Base-by-base conservation (phyloP, 2,888 invertebrate genomes). In the Tenthredo distinguenda region DNA sequence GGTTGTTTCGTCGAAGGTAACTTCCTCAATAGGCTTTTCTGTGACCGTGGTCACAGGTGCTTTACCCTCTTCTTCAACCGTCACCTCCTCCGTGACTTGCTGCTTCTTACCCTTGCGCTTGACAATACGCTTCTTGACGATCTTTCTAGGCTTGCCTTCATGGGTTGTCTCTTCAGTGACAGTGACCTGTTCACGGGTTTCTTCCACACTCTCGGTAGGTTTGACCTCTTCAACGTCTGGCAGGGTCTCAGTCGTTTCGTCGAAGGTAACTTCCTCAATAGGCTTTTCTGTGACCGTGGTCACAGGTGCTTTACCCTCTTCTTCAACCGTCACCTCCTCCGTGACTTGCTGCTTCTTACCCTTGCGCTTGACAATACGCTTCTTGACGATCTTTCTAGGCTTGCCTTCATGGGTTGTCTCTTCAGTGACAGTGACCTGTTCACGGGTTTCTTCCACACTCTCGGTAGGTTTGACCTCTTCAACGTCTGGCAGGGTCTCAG, bases 221-320 rank as follows among this genome's bases (percentile, higher is more conserved):
- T 84, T 21, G 10, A 55, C 65, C 1, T 72, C 1, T 50, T 37
- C 18, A 9, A 34, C 9, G 1, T 37, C 34, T 0, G 87, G 87
- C 1, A 86, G 43, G 0, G 84, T n/a, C 15, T 85, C 85, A n/a
- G 79, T 87, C 0, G 58, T 43, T 77, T 88, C 90, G 79, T 89
- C 88, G 40, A 47, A 26, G 1, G 83, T 43, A 21, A 87, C 87
- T 79, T 91, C 88, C 89, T 94, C 91, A 81, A 91, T 86, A 62
- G 91, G 91, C 65, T 86, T 91, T 86, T 90, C 92, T 65, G 93
- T 90, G 87, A 94, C 92, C 6, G 94, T 88, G 82, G 93, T 91
- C 89, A 94, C 89, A 87, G 94, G 91, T 92, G 93, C 88, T 89
- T 93, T 94, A 68, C 94, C 94, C 86, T 94, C 94, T 88, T 94